Evolutionary conservation across 2,797 vertebrate genomes (phyloP).

Genomic region (Melanotaenia boesemani): DNA sequence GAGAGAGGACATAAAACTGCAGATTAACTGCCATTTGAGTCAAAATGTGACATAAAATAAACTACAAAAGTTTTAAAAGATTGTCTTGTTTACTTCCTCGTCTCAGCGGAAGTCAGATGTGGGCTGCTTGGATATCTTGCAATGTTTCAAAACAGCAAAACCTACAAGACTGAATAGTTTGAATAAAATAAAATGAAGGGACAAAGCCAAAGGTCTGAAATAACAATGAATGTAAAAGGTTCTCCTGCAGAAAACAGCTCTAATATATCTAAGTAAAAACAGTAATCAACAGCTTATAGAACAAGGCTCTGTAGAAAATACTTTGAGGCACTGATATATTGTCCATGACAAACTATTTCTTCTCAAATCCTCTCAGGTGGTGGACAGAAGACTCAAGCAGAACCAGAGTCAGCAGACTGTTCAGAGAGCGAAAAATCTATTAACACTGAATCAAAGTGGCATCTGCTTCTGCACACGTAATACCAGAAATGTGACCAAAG

Average conservation of each 20-base stretch:
- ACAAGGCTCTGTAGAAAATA: neutral
- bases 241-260: neutral
- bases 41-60: too few relatives aligned
- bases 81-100: neutral
- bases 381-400: neutral
- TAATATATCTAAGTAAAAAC: neutral
- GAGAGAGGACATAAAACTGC: neutral
- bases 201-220: neutral
- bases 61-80: neutral
- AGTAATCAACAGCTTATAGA: neutral
- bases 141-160: neutral
- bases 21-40: neutral
- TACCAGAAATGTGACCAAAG: neutral
- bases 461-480: neutral
- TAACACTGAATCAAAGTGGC: neutral
- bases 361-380: neutral
- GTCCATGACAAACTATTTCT: neutral
- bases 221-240: neutral
- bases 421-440: neutral
- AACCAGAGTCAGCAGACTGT: neutral
- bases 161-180: too few relatives aligned
- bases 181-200: too few relatives aligned
- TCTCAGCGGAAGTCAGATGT: neutral
- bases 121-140: neutral
- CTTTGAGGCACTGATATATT: neutral